Evolutionary conservation across 2,888 invertebrate genomes (phyloP).

Genomic region (Myopa tessellatipennis): DNA sequence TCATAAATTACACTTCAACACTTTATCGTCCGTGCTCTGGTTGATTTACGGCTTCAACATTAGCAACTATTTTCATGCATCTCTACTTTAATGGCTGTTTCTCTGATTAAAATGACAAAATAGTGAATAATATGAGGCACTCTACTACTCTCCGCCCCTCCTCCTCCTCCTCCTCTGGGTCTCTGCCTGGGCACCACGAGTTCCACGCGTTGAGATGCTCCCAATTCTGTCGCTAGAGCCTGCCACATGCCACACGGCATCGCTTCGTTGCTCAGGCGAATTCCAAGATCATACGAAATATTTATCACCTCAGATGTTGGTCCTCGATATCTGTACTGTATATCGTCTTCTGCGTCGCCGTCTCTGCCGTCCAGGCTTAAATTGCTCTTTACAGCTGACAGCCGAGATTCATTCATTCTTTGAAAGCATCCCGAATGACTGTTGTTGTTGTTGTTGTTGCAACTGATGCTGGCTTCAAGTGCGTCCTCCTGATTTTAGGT

Average conservation of each 20-base stretch:
- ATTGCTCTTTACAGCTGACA: not conserved
- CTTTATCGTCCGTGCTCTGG: conserved; percentile 29
- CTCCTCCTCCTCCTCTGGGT: not conserved
- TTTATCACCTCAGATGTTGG: conserved; percentile 25
- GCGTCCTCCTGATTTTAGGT: not conserved
- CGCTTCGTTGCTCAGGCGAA: not conserved
- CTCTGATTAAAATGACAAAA: conserved; percentile 37
- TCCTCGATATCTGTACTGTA: not conserved
- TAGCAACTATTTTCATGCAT: conserved; percentile 6
- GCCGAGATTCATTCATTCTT: not conserved
- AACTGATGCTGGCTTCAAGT: not conserved
- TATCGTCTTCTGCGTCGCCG: not conserved
- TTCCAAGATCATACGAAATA: conserved; percentile 21
- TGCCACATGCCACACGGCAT: not conserved
- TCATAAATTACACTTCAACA: conserved; percentile 31
- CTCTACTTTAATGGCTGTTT: conserved; percentile 1
- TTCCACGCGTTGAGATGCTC: conserved; percentile 8
- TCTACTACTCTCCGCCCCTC: conserved; percentile 4
- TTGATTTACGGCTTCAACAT: conserved; percentile 27
- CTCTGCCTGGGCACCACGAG: not conserved
- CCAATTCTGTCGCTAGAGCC: not conserved
- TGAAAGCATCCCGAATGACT: not conserved
- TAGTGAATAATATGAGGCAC: conserved; percentile 32
- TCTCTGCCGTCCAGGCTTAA: not conserved
- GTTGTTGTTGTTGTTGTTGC: not conserved